A percentile compares a stretch with the other conserved stretches of the same genome.
Conservation (phyloP, 2,113 vertebrate genomes). For the Pipa parva region DNA sequence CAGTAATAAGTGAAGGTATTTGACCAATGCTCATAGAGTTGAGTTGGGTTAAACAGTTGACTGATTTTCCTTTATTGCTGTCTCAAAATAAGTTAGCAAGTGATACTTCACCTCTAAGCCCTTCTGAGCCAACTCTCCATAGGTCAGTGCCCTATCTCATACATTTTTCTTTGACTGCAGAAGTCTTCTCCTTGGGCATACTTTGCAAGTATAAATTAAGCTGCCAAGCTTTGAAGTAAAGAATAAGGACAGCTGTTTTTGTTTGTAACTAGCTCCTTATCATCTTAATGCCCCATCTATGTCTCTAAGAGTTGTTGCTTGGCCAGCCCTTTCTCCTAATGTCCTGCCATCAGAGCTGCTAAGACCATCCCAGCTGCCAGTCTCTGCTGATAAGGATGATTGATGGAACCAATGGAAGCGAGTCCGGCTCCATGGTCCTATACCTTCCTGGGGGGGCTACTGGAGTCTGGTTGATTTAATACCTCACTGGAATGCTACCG, state of each 20-base stretch:
- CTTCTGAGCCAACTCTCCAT: background rate
- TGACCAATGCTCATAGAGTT: conserved; percentile 4
- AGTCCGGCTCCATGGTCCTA: conserved; percentile 82
- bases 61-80: conserved; percentile 4
- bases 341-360: conserved; percentile 53
- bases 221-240: conserved; percentile 74
- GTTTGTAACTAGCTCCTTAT: conserved; percentile 68
- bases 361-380: conserved; percentile 67
- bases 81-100: conserved; percentile 23
- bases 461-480: conserved; percentile 57
- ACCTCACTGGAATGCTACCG: conserved; percentile 53
- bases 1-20: background rate
- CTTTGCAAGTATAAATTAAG: conserved; percentile 50
- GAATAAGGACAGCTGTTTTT: conserved; percentile 68
- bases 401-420: conserved; percentile 75
- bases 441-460: conserved; percentile 73
- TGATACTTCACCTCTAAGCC: conserved; percentile 34
- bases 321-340: conserved; percentile 34
- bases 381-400: conserved; percentile 86
- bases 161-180: conserved; percentile 46
- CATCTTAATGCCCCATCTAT: conserved; percentile 47
- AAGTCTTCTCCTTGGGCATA: conserved; percentile 33
- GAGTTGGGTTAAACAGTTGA: conserved; percentile 18
- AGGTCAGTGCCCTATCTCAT: conserved; percentile 28
- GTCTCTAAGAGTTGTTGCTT: conserved; percentile 47